Evolutionary conservation across 2,113 vertebrate species (phyloP).

Genomic region (human): GRCh38 chr5:143084001-143084500

Average conservation of each 20-base stretch:
- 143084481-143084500: conserved; percentile 28
- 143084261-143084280: conserved; percentile 9
- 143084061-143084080: not conserved
- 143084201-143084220: conserved; percentile 27
- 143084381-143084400: conserved; percentile 45
- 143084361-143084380: conserved; percentile 39
- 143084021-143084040: not conserved
- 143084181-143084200: not conserved
- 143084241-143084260: conserved; percentile 1
- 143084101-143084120: conserved; percentile 12
- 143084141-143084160: not conserved
- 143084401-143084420: not conserved
- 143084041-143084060: not conserved
- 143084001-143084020: not conserved
- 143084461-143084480: conserved; percentile 50
- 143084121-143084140: not conserved
- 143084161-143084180: conserved; percentile 36
- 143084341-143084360: not conserved
- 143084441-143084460: conserved; percentile 25
- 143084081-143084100: not conserved
- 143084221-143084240: conserved; percentile 39
- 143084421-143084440: conserved; percentile 26
- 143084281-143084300: not conserved
- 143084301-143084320: not conserved
- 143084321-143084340: not conserved